Conservation (phyloP, 1,140 invertebrate genomes). For the Leguminivora glycinivorella region DNA sequence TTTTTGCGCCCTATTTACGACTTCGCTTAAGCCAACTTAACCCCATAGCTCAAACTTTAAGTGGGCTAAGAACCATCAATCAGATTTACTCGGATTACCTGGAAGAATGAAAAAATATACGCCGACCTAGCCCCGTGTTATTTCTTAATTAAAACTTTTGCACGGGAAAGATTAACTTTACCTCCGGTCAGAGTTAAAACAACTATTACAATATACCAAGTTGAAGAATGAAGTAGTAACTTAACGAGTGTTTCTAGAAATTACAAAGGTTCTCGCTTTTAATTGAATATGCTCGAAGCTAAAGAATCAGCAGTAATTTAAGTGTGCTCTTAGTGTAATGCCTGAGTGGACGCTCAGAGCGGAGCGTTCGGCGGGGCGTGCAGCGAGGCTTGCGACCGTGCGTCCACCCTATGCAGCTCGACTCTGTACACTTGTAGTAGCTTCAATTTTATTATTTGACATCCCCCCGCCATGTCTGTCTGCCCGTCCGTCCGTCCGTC, state of each 20-base stretch:
- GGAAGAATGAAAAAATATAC: slow-evolving; percentile 17
- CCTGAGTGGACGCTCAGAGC: too few species aligned
- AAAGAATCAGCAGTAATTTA: neutral
- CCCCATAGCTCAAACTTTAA: slow-evolving; percentile 4
- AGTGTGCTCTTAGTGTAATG: neutral
- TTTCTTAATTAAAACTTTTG: slow-evolving; percentile 28
- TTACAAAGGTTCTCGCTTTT: slow-evolving; percentile 7
- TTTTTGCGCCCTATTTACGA: neutral
- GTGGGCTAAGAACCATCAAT: slow-evolving; percentile 23
- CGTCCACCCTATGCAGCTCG: too few species aligned
- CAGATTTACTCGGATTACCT: slow-evolving; percentile 21
- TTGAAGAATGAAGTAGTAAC: neutral
- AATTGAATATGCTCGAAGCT: neutral
- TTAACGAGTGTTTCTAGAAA: slow-evolving; percentile 4
- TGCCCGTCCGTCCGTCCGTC: too few species aligned
- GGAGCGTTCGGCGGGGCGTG: too few species aligned
- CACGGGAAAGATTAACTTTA: slow-evolving; percentile 23
- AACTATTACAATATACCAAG: slow-evolving; percentile 21
- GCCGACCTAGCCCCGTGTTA: neutral
- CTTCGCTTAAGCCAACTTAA: neutral
- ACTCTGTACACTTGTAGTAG: too few species aligned
- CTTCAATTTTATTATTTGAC: too few species aligned
- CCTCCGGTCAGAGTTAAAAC: slow-evolving; percentile 15
- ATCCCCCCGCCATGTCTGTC: too few species aligned
- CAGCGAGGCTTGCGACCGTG: too few species aligned